Conservation (phyloP, 2,888 invertebrate genomes). For the Entomobrya proxima region DNA sequence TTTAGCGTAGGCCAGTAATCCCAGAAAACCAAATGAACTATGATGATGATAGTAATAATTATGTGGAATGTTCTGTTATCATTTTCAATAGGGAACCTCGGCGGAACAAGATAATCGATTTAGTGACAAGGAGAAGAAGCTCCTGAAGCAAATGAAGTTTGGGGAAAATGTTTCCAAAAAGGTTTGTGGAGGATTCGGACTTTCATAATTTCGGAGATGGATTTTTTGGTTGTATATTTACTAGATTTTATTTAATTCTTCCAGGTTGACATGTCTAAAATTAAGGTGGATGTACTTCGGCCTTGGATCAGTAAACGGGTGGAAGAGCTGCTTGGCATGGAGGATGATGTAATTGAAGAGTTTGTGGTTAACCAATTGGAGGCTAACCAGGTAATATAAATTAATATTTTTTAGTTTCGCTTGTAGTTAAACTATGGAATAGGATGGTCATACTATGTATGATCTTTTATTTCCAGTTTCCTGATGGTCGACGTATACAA, state of each 20-base stretch:
- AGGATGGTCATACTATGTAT: neutral
- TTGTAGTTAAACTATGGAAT: neutral
- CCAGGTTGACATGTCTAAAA: conserved; percentile 98
- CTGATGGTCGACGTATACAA: conserved; percentile 99
- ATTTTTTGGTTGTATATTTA: neutral
- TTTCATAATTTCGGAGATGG: no score
- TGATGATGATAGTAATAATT: neutral
- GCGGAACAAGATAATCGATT: conserved; percentile 99
- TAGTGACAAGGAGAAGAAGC: conserved; percentile 99
- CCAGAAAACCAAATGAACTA: neutral
- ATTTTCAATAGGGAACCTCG: conserved; percentile 90
- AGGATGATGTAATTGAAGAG: conserved; percentile 99
- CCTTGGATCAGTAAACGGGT: conserved; percentile 99
- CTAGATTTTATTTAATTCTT: neutral
- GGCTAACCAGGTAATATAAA: conserved; percentile 85
- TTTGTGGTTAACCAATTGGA: conserved; percentile 99
- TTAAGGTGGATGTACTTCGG: conserved; percentile 97
- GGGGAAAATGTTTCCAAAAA: conserved; percentile 94
- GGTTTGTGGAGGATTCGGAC: conserved; percentile 83
- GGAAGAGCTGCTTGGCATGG: conserved; percentile 96
- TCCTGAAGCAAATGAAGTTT: conserved; percentile 99
- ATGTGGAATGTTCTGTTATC: neutral
- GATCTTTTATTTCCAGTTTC: conserved; percentile 77
- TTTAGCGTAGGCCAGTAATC: no score
- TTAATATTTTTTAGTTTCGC: neutral